These are phyloP conservation scores for Leptosomus discolor DNA, from an alignment of 2,113 vertebrate species.

Conservation along the genomic window DNA sequence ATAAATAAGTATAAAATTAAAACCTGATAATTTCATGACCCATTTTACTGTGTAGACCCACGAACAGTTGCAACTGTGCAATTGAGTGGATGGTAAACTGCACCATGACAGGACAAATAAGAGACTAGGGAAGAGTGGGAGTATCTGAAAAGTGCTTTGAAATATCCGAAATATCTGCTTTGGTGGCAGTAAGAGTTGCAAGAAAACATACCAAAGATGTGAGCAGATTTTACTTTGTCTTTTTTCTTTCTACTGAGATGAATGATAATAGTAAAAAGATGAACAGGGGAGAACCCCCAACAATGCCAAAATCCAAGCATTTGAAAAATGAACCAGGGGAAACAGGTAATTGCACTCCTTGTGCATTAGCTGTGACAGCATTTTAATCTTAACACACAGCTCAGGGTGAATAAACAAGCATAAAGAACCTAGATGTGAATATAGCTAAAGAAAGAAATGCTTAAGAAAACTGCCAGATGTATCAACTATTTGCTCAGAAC, in stretches of 20 bases:
- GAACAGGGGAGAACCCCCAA: not conserved
- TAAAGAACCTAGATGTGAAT: constrained; percentile 11
- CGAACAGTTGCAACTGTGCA: not conserved
- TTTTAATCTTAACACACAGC: not conserved
- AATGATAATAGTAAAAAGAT: not conserved
- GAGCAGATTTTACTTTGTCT: not conserved
- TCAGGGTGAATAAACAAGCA: constrained; percentile 15
- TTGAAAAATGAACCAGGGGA: not conserved
- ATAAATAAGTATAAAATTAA: not conserved
- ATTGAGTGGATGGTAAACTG: not conserved
- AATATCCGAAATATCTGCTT: too few species aligned
- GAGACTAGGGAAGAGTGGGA: not conserved
- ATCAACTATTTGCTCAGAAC: not conserved
- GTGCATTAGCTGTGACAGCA: not conserved
- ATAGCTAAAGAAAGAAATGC: not conserved
- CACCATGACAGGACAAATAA: not conserved
- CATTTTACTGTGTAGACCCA: not conserved
- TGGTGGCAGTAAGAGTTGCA: not conserved
- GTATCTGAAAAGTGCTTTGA: too few species aligned
- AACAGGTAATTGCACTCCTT: not conserved
- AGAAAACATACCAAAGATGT: not conserved
- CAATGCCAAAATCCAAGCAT: not conserved
- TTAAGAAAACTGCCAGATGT: not conserved
- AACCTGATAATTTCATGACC: not conserved
- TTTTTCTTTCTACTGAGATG: not conserved